Conservation (phyloP, 2,888 invertebrate genomes). For the Lysandra bellargus region DNA sequence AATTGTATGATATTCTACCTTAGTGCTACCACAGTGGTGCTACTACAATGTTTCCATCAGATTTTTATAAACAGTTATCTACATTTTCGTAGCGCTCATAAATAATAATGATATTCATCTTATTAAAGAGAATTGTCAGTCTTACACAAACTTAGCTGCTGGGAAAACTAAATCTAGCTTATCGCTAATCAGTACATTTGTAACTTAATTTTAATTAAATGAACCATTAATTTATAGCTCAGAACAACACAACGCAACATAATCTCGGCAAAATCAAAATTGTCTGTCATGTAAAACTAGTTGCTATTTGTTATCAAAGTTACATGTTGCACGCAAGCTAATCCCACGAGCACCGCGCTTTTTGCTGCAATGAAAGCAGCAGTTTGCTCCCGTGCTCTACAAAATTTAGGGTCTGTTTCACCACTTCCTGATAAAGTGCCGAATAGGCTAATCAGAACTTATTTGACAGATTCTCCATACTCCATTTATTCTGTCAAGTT, state of each 20-base stretch:
- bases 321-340: neutral
- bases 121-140: neutral
- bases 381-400: neutral
- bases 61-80: too few species aligned
- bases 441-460: too few species aligned
- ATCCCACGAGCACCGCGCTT: neutral
- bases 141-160: neutral
- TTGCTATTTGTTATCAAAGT: neutral
- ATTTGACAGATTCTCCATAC: too few species aligned
- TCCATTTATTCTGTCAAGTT: too few species aligned
- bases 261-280: conserved; percentile 7
- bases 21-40: too few species aligned
- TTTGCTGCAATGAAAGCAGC: neutral
- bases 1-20: too few species aligned
- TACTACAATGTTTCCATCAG: too few species aligned
- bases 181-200: neutral
- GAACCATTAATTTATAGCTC: neutral
- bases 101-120: neutral
- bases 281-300: neutral
- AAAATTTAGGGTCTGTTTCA: too few species aligned
- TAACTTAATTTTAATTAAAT: conserved; percentile 1
- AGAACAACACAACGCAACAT: neutral
- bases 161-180: too few species aligned
- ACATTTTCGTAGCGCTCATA: neutral
- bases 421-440: too few species aligned